These are phyloP conservation scores for Peromyscus aztecus DNA, from an alignment of 2,797 vertebrate species.

Conservation along the genomic window DNA sequence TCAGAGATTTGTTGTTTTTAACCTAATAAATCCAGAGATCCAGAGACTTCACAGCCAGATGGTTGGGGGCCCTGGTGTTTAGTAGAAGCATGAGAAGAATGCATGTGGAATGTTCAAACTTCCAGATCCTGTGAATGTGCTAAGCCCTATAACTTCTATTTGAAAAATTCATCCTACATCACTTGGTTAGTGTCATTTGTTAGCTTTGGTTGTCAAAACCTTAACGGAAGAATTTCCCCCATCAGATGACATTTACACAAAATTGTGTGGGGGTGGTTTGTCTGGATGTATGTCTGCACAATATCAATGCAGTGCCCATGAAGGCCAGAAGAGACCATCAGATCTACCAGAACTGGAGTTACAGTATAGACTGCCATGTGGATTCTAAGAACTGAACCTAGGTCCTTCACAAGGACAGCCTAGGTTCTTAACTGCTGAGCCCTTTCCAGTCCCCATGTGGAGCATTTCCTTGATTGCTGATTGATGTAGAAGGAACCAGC, in stretches of 20 bases:
- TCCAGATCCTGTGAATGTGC: background rate
- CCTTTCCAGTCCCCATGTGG: background rate
- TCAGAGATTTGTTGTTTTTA: constrained; percentile 54
- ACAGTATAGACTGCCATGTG: background rate
- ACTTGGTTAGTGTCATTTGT: background rate
- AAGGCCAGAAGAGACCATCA: background rate
- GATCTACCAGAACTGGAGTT: background rate
- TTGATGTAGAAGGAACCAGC: background rate
- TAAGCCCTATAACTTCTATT: background rate
- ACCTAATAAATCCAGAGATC: background rate
- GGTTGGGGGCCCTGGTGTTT: background rate
- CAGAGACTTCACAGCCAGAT: constrained; percentile 5
- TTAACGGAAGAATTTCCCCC: background rate
- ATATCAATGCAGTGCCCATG: background rate
- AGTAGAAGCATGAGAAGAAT: background rate
- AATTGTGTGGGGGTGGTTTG: background rate
- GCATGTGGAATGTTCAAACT: background rate
- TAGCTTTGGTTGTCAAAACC: background rate
- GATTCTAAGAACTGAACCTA: background rate
- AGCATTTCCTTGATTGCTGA: background rate
- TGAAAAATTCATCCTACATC: background rate
- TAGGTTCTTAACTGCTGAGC: background rate
- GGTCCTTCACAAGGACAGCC: background rate
- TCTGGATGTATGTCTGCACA: background rate
- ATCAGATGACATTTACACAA: background rate